Base-by-base conservation (phyloP, 2,113 vertebrate species). In the Platichthys flesus region DNA sequence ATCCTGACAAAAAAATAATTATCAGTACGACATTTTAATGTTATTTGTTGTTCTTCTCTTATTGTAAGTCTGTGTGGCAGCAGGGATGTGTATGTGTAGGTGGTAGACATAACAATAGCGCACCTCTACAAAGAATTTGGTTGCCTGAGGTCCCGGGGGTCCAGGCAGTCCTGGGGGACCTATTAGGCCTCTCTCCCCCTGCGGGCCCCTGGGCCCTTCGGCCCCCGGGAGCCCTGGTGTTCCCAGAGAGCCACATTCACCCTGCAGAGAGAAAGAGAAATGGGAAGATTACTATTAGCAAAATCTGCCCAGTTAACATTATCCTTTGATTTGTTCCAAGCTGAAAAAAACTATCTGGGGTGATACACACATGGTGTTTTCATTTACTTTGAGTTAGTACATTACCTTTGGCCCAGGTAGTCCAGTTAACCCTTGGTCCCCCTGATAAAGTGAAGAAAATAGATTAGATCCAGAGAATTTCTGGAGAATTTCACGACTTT, bases 151-250 rank as follows among this genome's bases (percentile, higher is more conserved):
- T 51, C 95, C 96, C 1, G 96, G 94, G 0, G 95, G 96, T 0
- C 97, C 97, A 1, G 96, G 96, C 0, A 91, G 95, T 0, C 97
- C 97, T 0, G 95, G 95, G 2, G 86, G 94, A 55, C 97, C 97
- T 6, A 89, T 85, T 9, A 90, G 92, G 4, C 97, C 97, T 47
- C 89, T 94, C 60, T 74, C 85, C 1, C 97, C 97, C 64, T 83
- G 78, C 67, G 90, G 84, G 66, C 97, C 97, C 9, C 57, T 65
- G 54, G 93, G 87, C 14, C 97, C 97, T 80, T 92, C 92, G 62
- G 90, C 83, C 23, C 97, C 97, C 60, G 91, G 85, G 51, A 83
- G 21, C 1, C 97, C 97, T 66, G 73, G 69, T 55, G 81, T 71
- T 56, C 96, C 96, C 78, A 71, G 12, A 67, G 55, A 67, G 59